phyloP scores from a whole-genome alignment of 2,113 vertebrate genomes.

The Nothobranchius furzeri region DNA sequence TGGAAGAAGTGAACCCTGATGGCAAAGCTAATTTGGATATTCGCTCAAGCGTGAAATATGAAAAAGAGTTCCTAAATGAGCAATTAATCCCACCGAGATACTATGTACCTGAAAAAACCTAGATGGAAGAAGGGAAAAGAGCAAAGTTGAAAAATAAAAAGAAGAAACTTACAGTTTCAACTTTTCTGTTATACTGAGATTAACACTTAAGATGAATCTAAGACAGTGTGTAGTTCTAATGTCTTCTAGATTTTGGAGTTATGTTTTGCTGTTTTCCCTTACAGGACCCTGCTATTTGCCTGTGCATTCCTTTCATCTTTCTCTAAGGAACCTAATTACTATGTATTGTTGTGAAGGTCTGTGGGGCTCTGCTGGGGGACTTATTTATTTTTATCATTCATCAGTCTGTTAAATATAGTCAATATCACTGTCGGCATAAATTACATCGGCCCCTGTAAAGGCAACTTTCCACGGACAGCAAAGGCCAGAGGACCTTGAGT shows the following conservation, averaged over 20 bases:
- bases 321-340: constrained; percentile 54
- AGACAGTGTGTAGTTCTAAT: constrained; percentile 16
- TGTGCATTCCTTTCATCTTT: constrained; percentile 52
- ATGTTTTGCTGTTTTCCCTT: constrained; percentile 41
- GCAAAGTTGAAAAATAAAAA: constrained; percentile 23
- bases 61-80: constrained; percentile 75
- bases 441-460: constrained; percentile 27
- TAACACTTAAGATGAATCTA: neutral
- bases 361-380: constrained; percentile 49
- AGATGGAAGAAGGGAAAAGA: constrained; percentile 40
- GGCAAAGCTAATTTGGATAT: constrained; percentile 77
- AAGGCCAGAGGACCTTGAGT: constrained; percentile 49
- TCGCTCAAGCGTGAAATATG: constrained; percentile 75
- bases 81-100: constrained; percentile 76
- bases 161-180: constrained; percentile 43
- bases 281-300: constrained; percentile 56
- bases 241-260: constrained; percentile 1
- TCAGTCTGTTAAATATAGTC: constrained; percentile 66
- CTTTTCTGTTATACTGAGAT: constrained; percentile 10
- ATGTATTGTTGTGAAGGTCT: constrained; percentile 54
- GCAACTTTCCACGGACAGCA: constrained; percentile 22
- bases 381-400: constrained; percentile 70
- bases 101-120: constrained; percentile 60
- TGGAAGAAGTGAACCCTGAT: constrained; percentile 70
- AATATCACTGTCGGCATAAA: constrained; percentile 55